phyloP scores from a whole-genome alignment of 2,888 invertebrate species.

The Dorcus hopei region DNA sequence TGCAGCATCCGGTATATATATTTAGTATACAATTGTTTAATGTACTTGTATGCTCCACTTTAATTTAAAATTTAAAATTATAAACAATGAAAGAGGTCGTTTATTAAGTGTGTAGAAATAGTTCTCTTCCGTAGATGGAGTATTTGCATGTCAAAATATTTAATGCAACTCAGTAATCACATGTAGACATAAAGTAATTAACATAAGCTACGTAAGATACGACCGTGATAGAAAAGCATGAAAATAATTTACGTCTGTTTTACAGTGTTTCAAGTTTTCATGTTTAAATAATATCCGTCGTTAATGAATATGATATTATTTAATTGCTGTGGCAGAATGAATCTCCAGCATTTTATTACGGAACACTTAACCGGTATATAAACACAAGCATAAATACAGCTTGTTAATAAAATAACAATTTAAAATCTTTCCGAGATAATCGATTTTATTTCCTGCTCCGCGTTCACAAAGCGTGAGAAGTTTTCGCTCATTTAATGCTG shows the following conservation, averaged over 20 bases:
- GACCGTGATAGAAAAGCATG: not conserved
- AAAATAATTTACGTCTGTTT: not conserved
- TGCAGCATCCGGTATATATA: too few species aligned
- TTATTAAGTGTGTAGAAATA: too few species aligned
- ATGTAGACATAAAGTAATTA: not conserved
- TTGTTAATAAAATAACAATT: constrained; percentile 2
- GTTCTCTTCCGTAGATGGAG: not conserved
- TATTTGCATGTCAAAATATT: not conserved
- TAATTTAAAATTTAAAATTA: too few species aligned
- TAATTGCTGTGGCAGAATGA: not conserved
- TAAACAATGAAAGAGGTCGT: too few species aligned
- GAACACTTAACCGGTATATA: not conserved
- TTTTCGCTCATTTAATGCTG: constrained; percentile 13
- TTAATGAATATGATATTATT: constrained; percentile 1
- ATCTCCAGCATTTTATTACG: not conserved
- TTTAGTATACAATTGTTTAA: too few species aligned
- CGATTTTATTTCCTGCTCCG: constrained; percentile 18
- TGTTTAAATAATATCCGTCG: not conserved
- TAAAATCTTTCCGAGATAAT: constrained; percentile 15
- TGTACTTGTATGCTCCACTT: too few species aligned
- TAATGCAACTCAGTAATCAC: not conserved
- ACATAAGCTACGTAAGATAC: not conserved
- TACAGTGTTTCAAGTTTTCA: not conserved
- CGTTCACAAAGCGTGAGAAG: constrained; percentile 22
- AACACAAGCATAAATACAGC: not conserved